These are phyloP conservation scores for Lomographa bimaculata DNA, from an alignment of 2,888 invertebrate genomes.

Conservation along the genomic window DNA sequence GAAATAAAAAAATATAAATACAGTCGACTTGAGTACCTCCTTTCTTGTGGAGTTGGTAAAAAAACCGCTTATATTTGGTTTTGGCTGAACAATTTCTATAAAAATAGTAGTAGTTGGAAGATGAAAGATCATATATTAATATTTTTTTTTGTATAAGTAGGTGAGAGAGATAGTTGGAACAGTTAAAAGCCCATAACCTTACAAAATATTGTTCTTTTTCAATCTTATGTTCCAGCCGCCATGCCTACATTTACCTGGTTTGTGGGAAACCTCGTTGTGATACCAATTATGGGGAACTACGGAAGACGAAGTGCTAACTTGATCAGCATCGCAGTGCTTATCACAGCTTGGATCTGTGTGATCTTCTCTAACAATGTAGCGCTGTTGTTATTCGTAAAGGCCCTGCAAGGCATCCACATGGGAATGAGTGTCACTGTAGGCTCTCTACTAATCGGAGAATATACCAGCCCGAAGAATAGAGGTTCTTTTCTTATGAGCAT, in stretches of 20 bases:
- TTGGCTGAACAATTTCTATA: too few relatives aligned
- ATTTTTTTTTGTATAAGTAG: too few relatives aligned
- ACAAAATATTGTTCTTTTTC: too few relatives aligned
- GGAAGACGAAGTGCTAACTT: conserved; percentile 76
- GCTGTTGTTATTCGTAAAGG: conserved; percentile 53
- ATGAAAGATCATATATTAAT: too few relatives aligned
- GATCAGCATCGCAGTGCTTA: conserved; percentile 64
- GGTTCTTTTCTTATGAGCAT: conserved; percentile 84
- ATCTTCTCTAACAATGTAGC: conserved; percentile 53
- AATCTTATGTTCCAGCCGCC: conserved; percentile 54
- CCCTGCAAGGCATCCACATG: conserved; percentile 70
- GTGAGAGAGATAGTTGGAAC: too few relatives aligned
- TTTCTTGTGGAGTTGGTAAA: too few relatives aligned
- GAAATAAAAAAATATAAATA: too few relatives aligned
- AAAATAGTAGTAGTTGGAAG: too few relatives aligned
- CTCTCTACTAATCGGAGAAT: conserved; percentile 80
- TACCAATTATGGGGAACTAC: conserved; percentile 66
- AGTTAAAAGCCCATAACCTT: too few relatives aligned
- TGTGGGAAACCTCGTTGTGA: conserved; percentile 48
- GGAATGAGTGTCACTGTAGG: conserved; percentile 77
- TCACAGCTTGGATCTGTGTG: conserved; percentile 77
- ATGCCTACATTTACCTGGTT: conserved; percentile 48
- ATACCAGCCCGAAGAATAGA: conserved; percentile 81
- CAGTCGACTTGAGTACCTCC: too few relatives aligned
- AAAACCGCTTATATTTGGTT: too few relatives aligned